Conservation (phyloP, 2,888 invertebrate genomes). For the Rotaria sp. region DNA sequence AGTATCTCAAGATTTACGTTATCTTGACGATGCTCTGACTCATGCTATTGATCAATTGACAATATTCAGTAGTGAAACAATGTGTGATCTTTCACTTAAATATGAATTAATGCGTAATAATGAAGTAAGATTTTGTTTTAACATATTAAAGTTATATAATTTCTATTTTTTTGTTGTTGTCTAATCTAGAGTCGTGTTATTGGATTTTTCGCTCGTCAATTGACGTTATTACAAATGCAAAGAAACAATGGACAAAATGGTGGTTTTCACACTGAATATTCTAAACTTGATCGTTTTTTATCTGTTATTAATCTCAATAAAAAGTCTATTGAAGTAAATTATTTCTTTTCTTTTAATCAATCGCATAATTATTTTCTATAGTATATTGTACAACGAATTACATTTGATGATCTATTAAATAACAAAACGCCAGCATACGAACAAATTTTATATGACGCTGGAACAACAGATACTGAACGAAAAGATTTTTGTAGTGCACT, state of each 20-base stretch:
- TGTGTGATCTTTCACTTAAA: conserved; percentile 21
- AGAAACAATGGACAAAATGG: background rate
- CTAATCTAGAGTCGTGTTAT: conserved; percentile 6
- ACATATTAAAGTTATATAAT: too few species aligned
- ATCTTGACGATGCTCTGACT: background rate
- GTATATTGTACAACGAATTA: background rate
- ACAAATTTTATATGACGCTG: conserved; percentile 5
- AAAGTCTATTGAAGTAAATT: background rate
- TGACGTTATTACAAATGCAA: background rate
- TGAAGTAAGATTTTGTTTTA: background rate
- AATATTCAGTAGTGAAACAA: conserved; percentile 26
- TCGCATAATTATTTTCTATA: background rate
- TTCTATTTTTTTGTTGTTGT: background rate
- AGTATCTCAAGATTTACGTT: background rate
- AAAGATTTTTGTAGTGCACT: background rate
- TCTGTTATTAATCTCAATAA: background rate
- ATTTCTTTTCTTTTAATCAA: background rate
- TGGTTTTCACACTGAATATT: conserved; percentile 17
- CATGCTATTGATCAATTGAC: conserved; percentile 25
- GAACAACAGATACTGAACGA: background rate
- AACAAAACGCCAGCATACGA: background rate
- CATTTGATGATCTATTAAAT: conserved; percentile 16
- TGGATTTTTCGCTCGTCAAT: conserved; percentile 1
- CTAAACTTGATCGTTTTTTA: conserved; percentile 8
- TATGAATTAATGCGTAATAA: conserved; percentile 14